These are phyloP conservation scores for Dasypogon diadema DNA, from an alignment of 2,888 invertebrate species.

Conservation along the genomic window DNA sequence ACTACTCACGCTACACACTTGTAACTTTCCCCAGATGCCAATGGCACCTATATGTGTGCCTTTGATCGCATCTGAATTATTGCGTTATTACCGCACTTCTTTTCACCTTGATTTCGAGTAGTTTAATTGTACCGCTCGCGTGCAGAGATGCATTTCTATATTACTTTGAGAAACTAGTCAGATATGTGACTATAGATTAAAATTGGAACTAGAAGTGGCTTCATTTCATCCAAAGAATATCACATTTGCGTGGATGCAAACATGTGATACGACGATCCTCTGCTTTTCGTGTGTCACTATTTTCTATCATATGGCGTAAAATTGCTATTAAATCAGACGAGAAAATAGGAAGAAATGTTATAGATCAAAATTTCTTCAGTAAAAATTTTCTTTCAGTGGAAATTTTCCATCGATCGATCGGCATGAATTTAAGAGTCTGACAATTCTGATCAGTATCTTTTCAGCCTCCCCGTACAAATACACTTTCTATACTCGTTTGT, in stretches of 20 bases:
- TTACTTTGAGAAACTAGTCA: not conserved
- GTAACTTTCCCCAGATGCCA: slow-evolving; percentile 43
- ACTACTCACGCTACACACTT: not conserved
- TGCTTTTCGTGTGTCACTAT: not conserved
- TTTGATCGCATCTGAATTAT: slow-evolving; percentile 30
- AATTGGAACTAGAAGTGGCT: not conserved
- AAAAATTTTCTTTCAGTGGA: not conserved
- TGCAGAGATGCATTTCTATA: slow-evolving; percentile 19
- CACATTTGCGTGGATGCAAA: not conserved
- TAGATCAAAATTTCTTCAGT: too few relatives aligned
- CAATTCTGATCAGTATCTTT: not conserved
- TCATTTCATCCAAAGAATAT: slow-evolving; percentile 29
- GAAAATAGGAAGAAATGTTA: too few relatives aligned
- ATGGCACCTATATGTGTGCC: not conserved
- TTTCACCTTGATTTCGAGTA: not conserved
- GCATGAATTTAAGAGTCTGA: not conserved
- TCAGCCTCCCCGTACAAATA: too few relatives aligned
- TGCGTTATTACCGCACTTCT: slow-evolving; percentile 24
- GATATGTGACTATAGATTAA: not conserved
- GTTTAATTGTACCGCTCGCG: slow-evolving; percentile 1
- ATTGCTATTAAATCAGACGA: too few relatives aligned
- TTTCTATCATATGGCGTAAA: too few relatives aligned
- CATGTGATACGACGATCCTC: not conserved
- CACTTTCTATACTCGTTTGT: slow-evolving; percentile 14
- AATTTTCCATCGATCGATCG: too few relatives aligned